Percentiles rank a stretch among this genome's conserved stretches.
These are phyloP conservation scores for Automeris io DNA, from an alignment of 2,888 invertebrate species.

Conservation along the genomic window DNA sequence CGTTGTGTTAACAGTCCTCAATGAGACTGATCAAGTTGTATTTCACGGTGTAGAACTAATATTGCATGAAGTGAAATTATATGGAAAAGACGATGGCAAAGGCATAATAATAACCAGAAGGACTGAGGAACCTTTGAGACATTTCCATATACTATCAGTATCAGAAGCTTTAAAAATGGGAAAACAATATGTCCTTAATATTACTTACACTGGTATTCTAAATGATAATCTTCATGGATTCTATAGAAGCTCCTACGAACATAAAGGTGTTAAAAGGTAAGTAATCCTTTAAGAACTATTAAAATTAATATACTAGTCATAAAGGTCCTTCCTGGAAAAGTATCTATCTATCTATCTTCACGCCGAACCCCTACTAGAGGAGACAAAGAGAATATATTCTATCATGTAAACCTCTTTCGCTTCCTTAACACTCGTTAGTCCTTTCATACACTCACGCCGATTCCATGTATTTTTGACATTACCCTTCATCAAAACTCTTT, in stretches of 20 bases:
- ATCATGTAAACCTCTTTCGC: too few species aligned
- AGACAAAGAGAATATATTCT: too few species aligned
- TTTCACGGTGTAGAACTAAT: constrained; percentile 84
- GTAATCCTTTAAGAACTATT: constrained; percentile 14
- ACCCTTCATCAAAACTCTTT: too few species aligned
- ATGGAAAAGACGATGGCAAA: constrained; percentile 50
- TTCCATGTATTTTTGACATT: too few species aligned
- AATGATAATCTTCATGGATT: constrained; percentile 88
- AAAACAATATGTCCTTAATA: constrained; percentile 80
- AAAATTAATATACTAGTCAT: too few species aligned
- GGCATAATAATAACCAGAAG: constrained; percentile 47
- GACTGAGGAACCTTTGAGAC: constrained; percentile 76
- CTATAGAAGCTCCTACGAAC: constrained; percentile 87
- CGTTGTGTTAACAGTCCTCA: constrained; percentile 78
- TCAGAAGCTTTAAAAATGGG: constrained; percentile 75
- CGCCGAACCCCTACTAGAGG: too few species aligned
- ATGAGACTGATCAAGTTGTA: constrained; percentile 81
- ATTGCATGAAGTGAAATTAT: constrained; percentile 77
- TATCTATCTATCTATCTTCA: too few species aligned
- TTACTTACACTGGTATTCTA: constrained; percentile 83
- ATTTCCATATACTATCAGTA: constrained; percentile 83
- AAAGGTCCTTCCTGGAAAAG: too few species aligned
- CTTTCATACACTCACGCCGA: too few species aligned
- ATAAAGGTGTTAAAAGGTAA: constrained; percentile 82
- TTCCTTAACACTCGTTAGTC: too few species aligned